These are phyloP conservation scores for Operophtera brumata DNA, from an alignment of 2,888 invertebrate species.

Conservation along the genomic window DNA sequence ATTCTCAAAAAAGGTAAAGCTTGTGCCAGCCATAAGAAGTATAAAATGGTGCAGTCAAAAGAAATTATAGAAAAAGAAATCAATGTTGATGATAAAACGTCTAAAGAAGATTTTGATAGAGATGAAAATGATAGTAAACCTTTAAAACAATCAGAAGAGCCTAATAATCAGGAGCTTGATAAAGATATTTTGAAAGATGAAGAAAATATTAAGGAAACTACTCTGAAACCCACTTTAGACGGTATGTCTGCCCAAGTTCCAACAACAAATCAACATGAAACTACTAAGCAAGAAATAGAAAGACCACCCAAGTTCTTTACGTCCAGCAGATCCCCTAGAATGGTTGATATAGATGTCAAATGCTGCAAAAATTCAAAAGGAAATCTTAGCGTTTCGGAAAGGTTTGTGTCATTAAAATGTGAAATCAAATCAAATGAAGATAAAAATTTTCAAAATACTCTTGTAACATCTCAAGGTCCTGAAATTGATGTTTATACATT, in stretches of 20 bases:
- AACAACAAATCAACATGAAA: conserved; percentile 42
- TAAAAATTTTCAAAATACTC: conserved; percentile 56
- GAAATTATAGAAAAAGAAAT: conserved; percentile 27
- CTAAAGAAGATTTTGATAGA: conserved; percentile 19
- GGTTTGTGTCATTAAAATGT: conserved; percentile 67
- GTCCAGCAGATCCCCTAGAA: conserved; percentile 67
- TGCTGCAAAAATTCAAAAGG: conserved; percentile 73
- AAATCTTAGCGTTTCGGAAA: conserved; percentile 70
- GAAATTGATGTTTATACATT: conserved; percentile 76
- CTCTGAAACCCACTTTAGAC: conserved; percentile 14
- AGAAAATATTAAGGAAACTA: conserved; percentile 33
- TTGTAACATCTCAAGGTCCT: conserved; percentile 63
- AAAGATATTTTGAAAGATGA: conserved; percentile 30
- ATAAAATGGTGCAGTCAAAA: conserved; percentile 33
- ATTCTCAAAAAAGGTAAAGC: conserved; percentile 52
- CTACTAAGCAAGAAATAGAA: conserved; percentile 65
- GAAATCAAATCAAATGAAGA: conserved; percentile 66
- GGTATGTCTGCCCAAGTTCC: conserved; percentile 34
- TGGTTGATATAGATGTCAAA: conserved; percentile 73
- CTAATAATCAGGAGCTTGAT: conserved; percentile 25
- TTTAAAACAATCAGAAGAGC: conserved; percentile 16
- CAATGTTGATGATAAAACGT: conserved; percentile 27
- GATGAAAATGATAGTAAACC: conserved; percentile 12
- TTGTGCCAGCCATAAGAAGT: conserved; percentile 53
- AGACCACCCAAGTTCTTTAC: conserved; percentile 75